Evolutionary conservation across 2,797 vertebrate species (phyloP).

Genomic region (Eulemur albifrons): DNA sequence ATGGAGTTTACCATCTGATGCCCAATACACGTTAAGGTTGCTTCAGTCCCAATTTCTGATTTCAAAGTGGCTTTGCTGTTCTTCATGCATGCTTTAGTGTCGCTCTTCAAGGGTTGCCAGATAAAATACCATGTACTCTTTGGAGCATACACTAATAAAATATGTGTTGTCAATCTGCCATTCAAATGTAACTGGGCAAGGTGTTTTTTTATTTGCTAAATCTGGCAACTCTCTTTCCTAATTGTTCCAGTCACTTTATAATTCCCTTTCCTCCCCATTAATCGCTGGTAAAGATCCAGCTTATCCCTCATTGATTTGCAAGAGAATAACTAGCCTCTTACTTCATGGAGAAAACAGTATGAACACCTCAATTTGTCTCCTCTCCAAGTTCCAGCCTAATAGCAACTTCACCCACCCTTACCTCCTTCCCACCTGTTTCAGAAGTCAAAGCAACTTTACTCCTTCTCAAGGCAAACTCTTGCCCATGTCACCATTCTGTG

Average conservation of each 20-base stretch:
- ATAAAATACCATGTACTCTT: background rate
- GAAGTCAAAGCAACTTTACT: background rate
- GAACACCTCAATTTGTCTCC: background rate
- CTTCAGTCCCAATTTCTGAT: background rate
- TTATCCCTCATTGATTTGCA: background rate
- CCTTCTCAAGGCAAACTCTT: background rate
- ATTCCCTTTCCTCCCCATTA: background rate
- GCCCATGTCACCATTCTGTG: background rate
- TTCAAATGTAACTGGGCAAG: background rate
- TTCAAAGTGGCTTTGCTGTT: background rate
- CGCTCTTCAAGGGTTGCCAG: background rate
- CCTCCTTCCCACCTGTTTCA: background rate
- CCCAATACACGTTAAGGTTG: background rate
- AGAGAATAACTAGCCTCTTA: background rate
- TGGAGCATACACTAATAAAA: background rate
- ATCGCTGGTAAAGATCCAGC: background rate
- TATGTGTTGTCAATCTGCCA: background rate
- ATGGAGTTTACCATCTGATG: background rate
- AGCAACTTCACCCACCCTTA: background rate
- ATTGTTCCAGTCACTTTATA: background rate
- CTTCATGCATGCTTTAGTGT: background rate
- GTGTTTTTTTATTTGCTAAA: background rate
- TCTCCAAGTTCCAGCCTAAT: background rate
- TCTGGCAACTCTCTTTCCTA: background rate
- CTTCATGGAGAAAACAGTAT: background rate